Base-by-base conservation (phyloP, 1,140 invertebrate species). In the Drosophila virilis region DNA sequence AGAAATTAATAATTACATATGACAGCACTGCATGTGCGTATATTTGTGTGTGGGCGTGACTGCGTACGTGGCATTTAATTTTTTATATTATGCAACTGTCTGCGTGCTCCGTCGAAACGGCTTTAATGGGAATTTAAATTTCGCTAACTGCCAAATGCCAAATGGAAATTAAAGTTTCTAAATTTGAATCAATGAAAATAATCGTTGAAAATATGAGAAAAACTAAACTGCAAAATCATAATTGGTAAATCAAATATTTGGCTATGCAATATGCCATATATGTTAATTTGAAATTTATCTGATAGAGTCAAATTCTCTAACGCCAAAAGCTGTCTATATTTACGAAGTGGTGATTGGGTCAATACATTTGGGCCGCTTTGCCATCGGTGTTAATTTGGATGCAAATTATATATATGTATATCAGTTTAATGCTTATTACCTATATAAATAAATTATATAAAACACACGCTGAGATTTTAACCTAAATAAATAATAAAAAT, bases 1-100 rank as follows among this genome's bases (percentile, higher is more conserved):
- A 88, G 83, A 86, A 86, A 86, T 83, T 83, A 83, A 83, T 86
- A 86, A 86, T 88, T 88, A 83, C 83, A 80, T 77, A 71, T 77
- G 84, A 82, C 83, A 84, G 61, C 52, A 46, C 35, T 62, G 57
- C 58, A 35, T 55, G 59, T 40, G 43, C 62, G 42, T 28, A n/a
- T 40, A 13, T 40, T 54, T 32, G 35, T n/a, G 17, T 37, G 35
- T 35, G 55, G 22, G 45, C 48, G 62, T 61, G 12, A 10, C 38
- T 60, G 62, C 62, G 83, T 65, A 65, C 83, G 83, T 86, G 79
- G 72, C 83, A 69, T 88, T 86, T 88, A 86, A 88, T 83, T 88
- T 78, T 66, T 79, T 65, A 80, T 62, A 73, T 84, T 67, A 80
- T 73, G 58, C 74, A 77, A 58, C 59, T 72, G 46, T 42, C 64